Evolutionary conservation across 2,888 invertebrate genomes (phyloP), one percentile per base, ranked within the genome.

Genomic region (Lasioglossum pauxillum): DNA sequence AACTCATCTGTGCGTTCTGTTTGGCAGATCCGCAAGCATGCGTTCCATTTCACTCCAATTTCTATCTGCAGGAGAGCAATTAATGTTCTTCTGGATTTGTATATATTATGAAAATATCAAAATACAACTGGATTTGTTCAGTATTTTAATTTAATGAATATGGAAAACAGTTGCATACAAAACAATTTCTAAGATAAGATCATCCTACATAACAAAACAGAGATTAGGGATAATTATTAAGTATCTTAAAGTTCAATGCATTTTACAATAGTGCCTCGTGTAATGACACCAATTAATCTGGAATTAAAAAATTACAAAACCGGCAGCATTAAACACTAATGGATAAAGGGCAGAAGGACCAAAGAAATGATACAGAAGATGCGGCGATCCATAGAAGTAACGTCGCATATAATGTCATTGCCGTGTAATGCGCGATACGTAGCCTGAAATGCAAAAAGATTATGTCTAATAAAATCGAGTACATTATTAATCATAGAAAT

Each of bases 351-450:
- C 77, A 82, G 0, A 75, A 35, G 0, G 82, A 85, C 80, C 73
- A 83, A 35, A 82, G 12, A 23, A 38, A 53, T 10, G 3, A 53
- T 53, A 53, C 53, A 10, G 8, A 8, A 0, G 53, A 53, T 75
- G 16, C 23, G 2, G 27, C 14, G 72, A 41, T 27, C 93, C 93
- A 94, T 10, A 82, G 7, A 5, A 89, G 0, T 12, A 94, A 84
- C 57, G 23, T 53, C 23, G 1, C 0, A 23, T 1, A 53, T 53
- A 53, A 53, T 19, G 23, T 23, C 53, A 53, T 0, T 10, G 94
- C 0, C 1, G 89, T 85, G 75, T 95, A 94, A 88, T 95, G 95
- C 35, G 90, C 90, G 1, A 92, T 67, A 67, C 87, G 19, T n/a
- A 95, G 84, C 60, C 93, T 94, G 53, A 78, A 82, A 88, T 64